Evolutionary conservation across 2,797 vertebrate genomes (phyloP).

Genomic region (Australoheros facetus): DNA sequence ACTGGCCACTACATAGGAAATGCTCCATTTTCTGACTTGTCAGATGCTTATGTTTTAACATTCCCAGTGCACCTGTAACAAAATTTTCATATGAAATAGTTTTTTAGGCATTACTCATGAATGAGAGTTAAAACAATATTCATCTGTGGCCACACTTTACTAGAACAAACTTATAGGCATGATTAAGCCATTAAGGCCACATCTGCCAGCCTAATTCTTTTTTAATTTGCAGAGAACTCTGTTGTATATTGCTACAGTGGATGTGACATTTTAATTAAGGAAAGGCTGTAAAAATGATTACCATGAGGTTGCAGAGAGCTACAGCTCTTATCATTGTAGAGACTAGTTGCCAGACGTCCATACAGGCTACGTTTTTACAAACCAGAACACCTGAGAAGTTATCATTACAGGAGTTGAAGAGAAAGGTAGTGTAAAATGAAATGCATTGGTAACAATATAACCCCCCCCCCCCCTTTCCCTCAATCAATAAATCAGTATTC

Average conservation of each 20-base stretch:
- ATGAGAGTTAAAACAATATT: conserved; percentile 60
- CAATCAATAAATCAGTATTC: conserved; percentile 11
- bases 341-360: conserved; percentile 36
- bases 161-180: conserved; percentile 71
- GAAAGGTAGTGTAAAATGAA: neutral
- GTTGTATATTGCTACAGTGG: conserved; percentile 63
- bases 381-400: conserved; percentile 36
- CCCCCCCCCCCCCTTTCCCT: neutral
- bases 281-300: conserved; percentile 72
- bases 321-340: conserved; percentile 42
- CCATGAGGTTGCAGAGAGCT: conserved; percentile 44
- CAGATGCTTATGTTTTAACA: conserved; percentile 44
- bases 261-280: conserved; percentile 82
- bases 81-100: conserved; percentile 56
- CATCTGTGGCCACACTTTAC: conserved; percentile 59
- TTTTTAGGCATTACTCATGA: conserved; percentile 26
- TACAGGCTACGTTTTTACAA: conserved; percentile 15
- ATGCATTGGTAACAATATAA: neutral
- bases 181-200: conserved; percentile 82
- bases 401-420: conserved; percentile 15
- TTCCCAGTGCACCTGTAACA: conserved; percentile 45
- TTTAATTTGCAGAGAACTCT: conserved; percentile 79
- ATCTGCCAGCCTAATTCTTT: conserved; percentile 82
- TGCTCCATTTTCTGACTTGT: conserved; percentile 24
- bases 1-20: conserved; percentile 10